These are phyloP conservation scores for Charadrius vociferus DNA, from an alignment of 2,113 vertebrate genomes.

Conservation along the genomic window DNA sequence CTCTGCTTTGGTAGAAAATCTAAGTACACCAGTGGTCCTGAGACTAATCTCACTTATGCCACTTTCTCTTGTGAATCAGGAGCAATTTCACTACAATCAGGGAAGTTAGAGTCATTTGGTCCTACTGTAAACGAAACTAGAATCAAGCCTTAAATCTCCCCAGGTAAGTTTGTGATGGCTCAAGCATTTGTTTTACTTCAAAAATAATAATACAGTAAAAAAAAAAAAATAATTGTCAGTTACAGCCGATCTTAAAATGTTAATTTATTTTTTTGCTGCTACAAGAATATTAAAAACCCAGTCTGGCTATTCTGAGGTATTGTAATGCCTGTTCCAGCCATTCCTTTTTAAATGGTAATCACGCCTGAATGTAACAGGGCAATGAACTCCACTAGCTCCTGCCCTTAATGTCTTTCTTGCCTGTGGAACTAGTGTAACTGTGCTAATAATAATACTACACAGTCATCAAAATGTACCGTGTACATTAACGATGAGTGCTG, in stretches of 20 bases:
- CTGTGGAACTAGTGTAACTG: slow-evolving; percentile 61
- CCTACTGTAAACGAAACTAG: background rate
- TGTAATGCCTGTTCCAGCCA: slow-evolving; percentile 4
- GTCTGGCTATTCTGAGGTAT: background rate
- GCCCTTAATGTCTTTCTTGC: slow-evolving; percentile 59
- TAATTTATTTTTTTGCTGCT: background rate
- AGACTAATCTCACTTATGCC: background rate
- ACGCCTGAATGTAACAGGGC: slow-evolving; percentile 8
- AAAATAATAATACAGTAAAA: background rate
- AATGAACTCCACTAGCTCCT: slow-evolving; percentile 34
- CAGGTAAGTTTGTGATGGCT: background rate
- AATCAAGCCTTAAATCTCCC: slow-evolving; percentile 16
- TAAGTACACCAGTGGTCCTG: background rate
- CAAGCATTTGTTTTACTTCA: background rate
- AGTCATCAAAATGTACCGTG: slow-evolving; percentile 54
- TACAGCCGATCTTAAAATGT: background rate
- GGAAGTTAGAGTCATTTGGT: background rate
- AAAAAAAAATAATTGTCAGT: background rate
- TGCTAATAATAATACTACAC: slow-evolving; percentile 51
- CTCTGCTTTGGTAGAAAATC: slow-evolving; percentile 53
- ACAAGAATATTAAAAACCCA: background rate
- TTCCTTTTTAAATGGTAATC: slow-evolving; percentile 37
- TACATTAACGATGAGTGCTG: slow-evolving; percentile 46
- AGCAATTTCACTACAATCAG: background rate
- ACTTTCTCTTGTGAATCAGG: background rate